Base-by-base conservation (phyloP, 2,797 vertebrate genomes). In the Triplophysa bombifrons region DNA sequence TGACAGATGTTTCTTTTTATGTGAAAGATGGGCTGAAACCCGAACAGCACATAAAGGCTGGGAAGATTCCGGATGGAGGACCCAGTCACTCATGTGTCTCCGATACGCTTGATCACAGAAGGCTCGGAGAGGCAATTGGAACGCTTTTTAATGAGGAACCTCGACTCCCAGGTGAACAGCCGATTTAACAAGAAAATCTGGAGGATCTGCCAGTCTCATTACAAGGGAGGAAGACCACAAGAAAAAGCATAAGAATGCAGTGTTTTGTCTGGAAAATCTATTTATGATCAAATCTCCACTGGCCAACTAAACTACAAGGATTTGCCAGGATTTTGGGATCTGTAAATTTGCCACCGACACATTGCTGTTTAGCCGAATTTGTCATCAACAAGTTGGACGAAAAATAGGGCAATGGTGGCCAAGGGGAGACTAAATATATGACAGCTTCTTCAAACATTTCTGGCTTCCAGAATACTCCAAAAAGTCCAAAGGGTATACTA, bases 161-260 rank as follows among this genome's bases (percentile, higher is more conserved):
- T 72, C 61, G 76, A 80, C 70, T 84, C 83, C 83, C 84, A 82
- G 82, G 83, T 82, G 85, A 84, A 82, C 58, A 78, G 55, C 72
- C 66, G 82, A 82, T 84, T 87, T 87, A 86, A 84, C 83, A 80
- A 81, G 85, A 78, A 85, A 85, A 82, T 87, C 84, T 85, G 72
- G 64, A 81, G 83, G 82, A 85, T 84, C 73, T 87, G 61, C 46
- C 34, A 81, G 80, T 81, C 80, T 86, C 82, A 85, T 86, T 85
- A 85, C 78, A 78, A 82, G 53, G 12, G 25, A 76, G 65, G 61
- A 72, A 80, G 55, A 72, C 67, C 8, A 66, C 51, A 78, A 67
- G 68, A 67, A 71, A 72, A 76, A n/a, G 44, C 56, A n/a, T 75
- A 64, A 79, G 38, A 74, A 74, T 27, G 6, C 19, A 58, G n/a